These are phyloP conservation scores for Nomada ruficornis DNA, from an alignment of 2,888 invertebrate genomes.

Conservation along the genomic window DNA sequence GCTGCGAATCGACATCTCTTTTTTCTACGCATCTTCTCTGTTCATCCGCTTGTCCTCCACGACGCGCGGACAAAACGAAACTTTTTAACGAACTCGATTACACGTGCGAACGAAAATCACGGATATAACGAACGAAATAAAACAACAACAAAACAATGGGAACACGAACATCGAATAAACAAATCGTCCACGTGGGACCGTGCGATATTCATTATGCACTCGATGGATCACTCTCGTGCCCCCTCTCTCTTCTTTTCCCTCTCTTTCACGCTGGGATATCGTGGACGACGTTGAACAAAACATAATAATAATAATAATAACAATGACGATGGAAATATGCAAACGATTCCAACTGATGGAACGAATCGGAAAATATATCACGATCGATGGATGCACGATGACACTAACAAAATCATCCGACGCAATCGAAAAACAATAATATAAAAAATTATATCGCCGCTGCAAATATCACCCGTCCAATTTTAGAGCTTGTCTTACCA, in stretches of 20 bases:
- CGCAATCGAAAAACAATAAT: neutral
- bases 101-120: constrained; percentile 10
- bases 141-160: neutral
- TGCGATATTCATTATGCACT: constrained; percentile 51
- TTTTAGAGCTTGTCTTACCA: constrained; percentile 84
- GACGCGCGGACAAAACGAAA: constrained; percentile 1
- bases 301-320: constrained; percentile 7
- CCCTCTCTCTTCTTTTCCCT: constrained; percentile 47
- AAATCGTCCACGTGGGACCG: constrained; percentile 44
- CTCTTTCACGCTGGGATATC: constrained; percentile 39
- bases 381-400: constrained; percentile 44
- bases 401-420: constrained; percentile 24
- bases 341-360: constrained; percentile 44
- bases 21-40: constrained; percentile 35
- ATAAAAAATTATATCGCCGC: constrained; percentile 32
- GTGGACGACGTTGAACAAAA: constrained; percentile 42
- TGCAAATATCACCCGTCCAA: constrained; percentile 43
- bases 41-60: constrained; percentile 23
- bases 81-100: constrained; percentile 27
- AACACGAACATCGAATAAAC: constrained; percentile 34
- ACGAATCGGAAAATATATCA: constrained; percentile 34
- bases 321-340: constrained; percentile 13
- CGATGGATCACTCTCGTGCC: constrained; percentile 46
- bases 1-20: constrained; percentile 35
- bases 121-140: constrained; percentile 14